Evolutionary conservation across 2,888 invertebrate genomes (phyloP).

Genomic region (Spodoptera picta): DNA sequence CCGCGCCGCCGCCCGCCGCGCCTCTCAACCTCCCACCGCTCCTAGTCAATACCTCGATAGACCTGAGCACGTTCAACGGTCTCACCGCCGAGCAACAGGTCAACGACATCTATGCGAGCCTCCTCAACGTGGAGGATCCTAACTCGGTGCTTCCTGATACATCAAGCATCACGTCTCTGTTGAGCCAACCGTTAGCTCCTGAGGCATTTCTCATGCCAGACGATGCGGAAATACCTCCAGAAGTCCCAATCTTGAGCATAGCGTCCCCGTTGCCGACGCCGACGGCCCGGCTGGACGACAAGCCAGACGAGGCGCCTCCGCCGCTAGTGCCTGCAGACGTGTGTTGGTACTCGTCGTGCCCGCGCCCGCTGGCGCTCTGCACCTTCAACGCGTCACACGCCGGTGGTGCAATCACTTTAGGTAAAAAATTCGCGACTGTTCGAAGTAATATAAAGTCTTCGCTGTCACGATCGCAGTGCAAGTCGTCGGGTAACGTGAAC

Average conservation of each 20-base stretch:
- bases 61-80: slow-evolving; percentile 76
- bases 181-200: slow-evolving; percentile 73
- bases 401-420: slow-evolving; percentile 87
- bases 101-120: slow-evolving; percentile 80
- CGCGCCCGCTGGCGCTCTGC: slow-evolving; percentile 89
- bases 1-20: slow-evolving; percentile 50
- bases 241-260: slow-evolving; percentile 68
- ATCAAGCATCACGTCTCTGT: slow-evolving; percentile 75
- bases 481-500: slow-evolving; percentile 72
- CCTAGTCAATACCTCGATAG: slow-evolving; percentile 78
- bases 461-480: slow-evolving; percentile 77
- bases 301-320: slow-evolving; percentile 66
- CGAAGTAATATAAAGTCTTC: slow-evolving; percentile 85
- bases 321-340: slow-evolving; percentile 76
- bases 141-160: slow-evolving; percentile 76
- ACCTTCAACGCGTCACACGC: slow-evolving; percentile 88
- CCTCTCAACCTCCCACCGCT: slow-evolving; percentile 72
- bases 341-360: slow-evolving; percentile 87
- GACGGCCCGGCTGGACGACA: slow-evolving; percentile 58
- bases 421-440: slow-evolving; percentile 84
- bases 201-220: slow-evolving; percentile 76
- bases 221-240: slow-evolving; percentile 68
- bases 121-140: slow-evolving; percentile 78
- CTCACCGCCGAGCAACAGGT: slow-evolving; percentile 81
- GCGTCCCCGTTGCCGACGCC: slow-evolving; percentile 62